A percentile compares a stretch with the other conserved stretches of the same genome.
Evolutionary conservation across 2,888 invertebrate genomes (phyloP).

Genomic region (Anarsia innoxiella): DNA sequence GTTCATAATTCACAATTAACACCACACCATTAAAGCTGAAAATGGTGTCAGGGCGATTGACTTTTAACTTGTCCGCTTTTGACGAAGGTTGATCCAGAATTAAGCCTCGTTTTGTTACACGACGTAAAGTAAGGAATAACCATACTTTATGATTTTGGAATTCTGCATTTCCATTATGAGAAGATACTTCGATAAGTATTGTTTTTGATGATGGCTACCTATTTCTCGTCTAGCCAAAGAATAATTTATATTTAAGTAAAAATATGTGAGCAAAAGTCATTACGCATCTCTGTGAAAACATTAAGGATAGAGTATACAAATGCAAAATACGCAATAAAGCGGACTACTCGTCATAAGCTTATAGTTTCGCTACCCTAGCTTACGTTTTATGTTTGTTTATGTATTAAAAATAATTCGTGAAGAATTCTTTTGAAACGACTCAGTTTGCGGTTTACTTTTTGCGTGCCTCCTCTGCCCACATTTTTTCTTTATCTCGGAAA

Average conservation of each 20-base stretch:
- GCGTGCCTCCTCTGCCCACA: conserved; percentile 34
- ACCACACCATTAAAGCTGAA: neutral
- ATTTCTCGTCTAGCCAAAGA: no score
- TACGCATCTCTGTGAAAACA: no score
- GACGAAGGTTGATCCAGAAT: conserved; percentile 33
- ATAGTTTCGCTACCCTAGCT: neutral
- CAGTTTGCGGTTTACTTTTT: conserved; percentile 43
- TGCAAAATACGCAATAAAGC: no score
- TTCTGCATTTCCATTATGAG: no score
- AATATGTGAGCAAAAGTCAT: no score
- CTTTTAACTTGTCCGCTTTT: conserved; percentile 33
- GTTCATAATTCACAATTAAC: neutral
- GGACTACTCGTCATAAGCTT: neutral
- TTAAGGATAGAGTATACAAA: no score
- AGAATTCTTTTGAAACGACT: conserved; percentile 50
- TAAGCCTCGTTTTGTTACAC: conserved; percentile 25
- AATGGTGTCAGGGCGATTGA: conserved; percentile 22
- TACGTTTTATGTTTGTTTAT: conserved; percentile 11
- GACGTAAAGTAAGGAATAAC: conserved; percentile 24
- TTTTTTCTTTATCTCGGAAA: conserved; percentile 56
- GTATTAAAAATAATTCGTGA: conserved; percentile 35
- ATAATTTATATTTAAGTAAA: no score
- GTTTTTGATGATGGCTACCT: no score
- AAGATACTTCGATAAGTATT: no score
- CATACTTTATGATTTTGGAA: conserved; percentile 22